Percentiles rank a stretch among this genome's conserved stretches.
Evolutionary conservation across 2,888 invertebrate species (phyloP).

Genomic region (Macrosoma leucophasiata): DNA sequence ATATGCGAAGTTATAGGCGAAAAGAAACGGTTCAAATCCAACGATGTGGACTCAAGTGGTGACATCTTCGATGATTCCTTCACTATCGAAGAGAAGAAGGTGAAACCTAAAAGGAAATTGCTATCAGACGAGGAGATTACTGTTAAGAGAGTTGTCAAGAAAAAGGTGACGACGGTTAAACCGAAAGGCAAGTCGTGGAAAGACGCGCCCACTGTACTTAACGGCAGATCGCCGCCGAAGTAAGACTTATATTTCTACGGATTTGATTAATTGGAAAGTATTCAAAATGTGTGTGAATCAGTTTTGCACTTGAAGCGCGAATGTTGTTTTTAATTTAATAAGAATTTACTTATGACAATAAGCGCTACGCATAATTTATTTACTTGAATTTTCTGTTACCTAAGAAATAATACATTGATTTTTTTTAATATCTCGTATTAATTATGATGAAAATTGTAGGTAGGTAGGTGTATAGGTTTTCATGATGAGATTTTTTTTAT

Average conservation of each 20-base stretch:
- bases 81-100: slow-evolving; percentile 47
- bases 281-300: not conserved
- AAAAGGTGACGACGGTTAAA: slow-evolving; percentile 45
- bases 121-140: slow-evolving; percentile 48
- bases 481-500: too few species aligned
- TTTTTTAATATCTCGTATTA: too few species aligned
- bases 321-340: too few species aligned
- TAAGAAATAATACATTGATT: too few species aligned
- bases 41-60: slow-evolving; percentile 45
- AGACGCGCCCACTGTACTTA: slow-evolving; percentile 49
- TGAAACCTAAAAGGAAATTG: slow-evolving; percentile 49
- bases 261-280: not conserved
- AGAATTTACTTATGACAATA: too few species aligned
- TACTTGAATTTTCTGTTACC: too few species aligned
- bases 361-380: too few species aligned
- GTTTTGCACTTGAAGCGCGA: too few species aligned
- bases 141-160: slow-evolving; percentile 53
- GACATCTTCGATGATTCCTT: slow-evolving; percentile 69
- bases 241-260: too few species aligned
- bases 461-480: too few species aligned
- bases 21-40: slow-evolving; percentile 27
- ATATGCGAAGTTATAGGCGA: slow-evolving; percentile 49
- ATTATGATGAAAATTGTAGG: too few species aligned
- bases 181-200: slow-evolving; percentile 53
- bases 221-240: slow-evolving; percentile 55